phyloP scores from a whole-genome alignment of 2,113 vertebrate genomes.

The Atrichornis clamosus region DNA sequence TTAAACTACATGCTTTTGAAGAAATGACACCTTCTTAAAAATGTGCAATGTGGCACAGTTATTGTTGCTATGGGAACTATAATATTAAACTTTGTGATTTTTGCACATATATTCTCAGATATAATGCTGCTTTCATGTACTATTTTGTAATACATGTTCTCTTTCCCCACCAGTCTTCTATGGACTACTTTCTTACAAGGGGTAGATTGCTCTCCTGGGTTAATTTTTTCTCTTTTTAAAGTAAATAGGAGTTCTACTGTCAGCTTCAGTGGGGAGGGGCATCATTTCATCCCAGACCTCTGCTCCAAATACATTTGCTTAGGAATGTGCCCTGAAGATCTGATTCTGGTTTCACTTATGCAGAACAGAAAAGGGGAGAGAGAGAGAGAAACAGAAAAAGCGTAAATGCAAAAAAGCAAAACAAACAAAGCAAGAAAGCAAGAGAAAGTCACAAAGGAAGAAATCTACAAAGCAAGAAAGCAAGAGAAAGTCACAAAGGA shows the following conservation, averaged over 20 bases:
- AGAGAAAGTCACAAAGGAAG: not conserved
- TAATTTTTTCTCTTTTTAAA: not conserved
- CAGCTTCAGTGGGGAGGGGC: not conserved
- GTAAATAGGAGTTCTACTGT: not conserved
- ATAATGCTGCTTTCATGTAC: not conserved
- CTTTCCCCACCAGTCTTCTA: not conserved
- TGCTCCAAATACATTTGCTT: not conserved
- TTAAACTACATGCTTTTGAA: not conserved
- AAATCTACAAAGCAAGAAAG: not conserved
- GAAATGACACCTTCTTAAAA: not conserved
- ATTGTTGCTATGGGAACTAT: slow-evolving; percentile 30
- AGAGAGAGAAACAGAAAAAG: not conserved
- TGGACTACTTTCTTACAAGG: not conserved
- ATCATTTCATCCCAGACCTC: not conserved
- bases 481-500: not conserved
- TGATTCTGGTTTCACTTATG: not conserved
- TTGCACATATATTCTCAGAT: not conserved
- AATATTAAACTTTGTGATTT: slow-evolving; percentile 12
- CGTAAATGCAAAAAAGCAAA: not conserved
- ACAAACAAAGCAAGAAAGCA: not conserved
- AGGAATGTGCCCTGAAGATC: not conserved
- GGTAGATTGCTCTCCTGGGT: not conserved
- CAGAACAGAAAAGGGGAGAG: not conserved
- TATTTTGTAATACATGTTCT: not conserved
- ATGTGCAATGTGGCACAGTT: not conserved